A percentile compares a stretch with the other conserved stretches of the same genome.
phyloP scores from a whole-genome alignment of 2,888 invertebrate species.

The Congeria kusceri region DNA sequence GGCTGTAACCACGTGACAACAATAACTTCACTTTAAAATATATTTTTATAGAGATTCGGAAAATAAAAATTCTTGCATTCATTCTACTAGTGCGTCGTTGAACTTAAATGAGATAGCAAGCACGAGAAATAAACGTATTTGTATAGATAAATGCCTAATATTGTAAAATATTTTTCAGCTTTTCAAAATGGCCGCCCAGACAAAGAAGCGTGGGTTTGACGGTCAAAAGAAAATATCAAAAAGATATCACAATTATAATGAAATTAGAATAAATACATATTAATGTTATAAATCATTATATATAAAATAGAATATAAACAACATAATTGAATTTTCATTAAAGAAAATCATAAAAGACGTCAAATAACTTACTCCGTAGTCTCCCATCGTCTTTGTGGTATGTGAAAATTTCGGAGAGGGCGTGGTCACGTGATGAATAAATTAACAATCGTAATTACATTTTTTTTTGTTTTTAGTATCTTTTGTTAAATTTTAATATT shows the following conservation, averaged over 20 bases:
- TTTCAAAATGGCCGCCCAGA: slow-evolving; percentile 24
- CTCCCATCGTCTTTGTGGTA: slow-evolving; percentile 47
- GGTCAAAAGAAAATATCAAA: neutral
- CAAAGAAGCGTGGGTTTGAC: slow-evolving; percentile 2
- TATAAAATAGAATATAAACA: neutral
- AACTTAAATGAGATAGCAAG: too few species aligned
- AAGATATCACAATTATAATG: neutral
- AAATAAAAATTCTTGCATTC: too few species aligned
- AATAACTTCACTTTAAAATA: too few species aligned
- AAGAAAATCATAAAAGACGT: neutral
- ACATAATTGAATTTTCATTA: neutral
- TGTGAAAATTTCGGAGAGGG: slow-evolving; percentile 21
- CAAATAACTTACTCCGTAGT: slow-evolving; percentile 44
- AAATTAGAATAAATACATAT: neutral
- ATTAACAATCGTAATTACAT: slow-evolving; percentile 25
- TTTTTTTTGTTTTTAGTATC: slow-evolving; percentile 5
- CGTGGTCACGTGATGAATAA: slow-evolving; percentile 47
- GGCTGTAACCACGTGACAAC: too few species aligned
- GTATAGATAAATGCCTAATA: too few species aligned
- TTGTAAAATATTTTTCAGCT: neutral
- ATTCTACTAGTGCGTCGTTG: too few species aligned
- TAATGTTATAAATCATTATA: neutral
- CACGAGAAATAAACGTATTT: too few species aligned
- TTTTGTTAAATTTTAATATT: neutral
- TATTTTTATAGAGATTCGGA: too few species aligned